phyloP scores from a whole-genome alignment of 2,888 invertebrate genomes.

The Andrena camellia region DNA sequence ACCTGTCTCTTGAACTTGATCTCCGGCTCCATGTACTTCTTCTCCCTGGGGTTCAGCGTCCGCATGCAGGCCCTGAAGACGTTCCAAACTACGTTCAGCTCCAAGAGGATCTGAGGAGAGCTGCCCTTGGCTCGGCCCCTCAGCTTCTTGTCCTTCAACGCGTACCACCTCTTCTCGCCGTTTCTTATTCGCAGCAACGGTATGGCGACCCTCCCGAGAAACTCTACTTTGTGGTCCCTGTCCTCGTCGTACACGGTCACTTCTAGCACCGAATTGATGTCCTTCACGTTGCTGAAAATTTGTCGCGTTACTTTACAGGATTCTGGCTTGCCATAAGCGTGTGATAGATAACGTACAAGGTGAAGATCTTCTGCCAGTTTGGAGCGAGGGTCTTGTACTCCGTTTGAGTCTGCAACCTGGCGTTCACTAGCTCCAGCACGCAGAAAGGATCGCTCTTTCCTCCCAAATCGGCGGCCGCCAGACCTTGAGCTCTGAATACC shows the following conservation, averaged over 20 bases:
- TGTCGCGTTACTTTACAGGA: not conserved
- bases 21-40: conserved; percentile 97
- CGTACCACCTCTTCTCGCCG: conserved; percentile 98
- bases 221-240: conserved; percentile 98
- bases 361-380: conserved; percentile 99
- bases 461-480: conserved; percentile 97
- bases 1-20: conserved; percentile 97
- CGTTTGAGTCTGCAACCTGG: conserved; percentile 98
- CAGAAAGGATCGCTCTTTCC: conserved; percentile 99
- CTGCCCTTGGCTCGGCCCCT: conserved; percentile 96
- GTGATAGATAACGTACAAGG: conserved; percentile 90
- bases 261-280: conserved; percentile 97
- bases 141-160: conserved; percentile 97
- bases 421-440: conserved; percentile 97
- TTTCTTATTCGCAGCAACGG: conserved; percentile 94
- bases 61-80: conserved; percentile 96
- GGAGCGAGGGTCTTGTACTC: conserved; percentile 99
- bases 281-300: conserved; percentile 93
- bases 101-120: conserved; percentile 95
- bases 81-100: conserved; percentile 97
- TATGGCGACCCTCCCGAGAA: conserved; percentile 96
- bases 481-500: conserved; percentile 89
- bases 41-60: conserved; percentile 97
- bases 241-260: conserved; percentile 99
- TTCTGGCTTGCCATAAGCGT: not conserved